A percentile compares a stretch with the other conserved stretches of the same genome.
These are phyloP conservation scores for Calvadosia cruxmelitensis DNA, from an alignment of 30 jellyfish, hydroid and myxozoan species.

Conservation along the genomic window DNA sequence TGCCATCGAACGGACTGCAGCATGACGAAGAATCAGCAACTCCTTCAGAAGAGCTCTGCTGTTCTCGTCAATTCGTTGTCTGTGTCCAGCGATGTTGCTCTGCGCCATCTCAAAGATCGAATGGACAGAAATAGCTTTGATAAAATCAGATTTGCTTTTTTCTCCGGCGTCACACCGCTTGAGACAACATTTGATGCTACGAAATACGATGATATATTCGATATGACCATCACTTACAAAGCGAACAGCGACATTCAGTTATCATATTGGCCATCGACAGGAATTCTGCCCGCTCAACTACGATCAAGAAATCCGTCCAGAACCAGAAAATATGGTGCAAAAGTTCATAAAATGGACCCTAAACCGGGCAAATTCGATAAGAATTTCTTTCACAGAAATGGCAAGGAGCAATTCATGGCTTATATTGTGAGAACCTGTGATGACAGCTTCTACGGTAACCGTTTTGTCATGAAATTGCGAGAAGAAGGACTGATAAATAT, in stretches of 20 bases:
- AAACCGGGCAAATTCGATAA: constrained; percentile 8
- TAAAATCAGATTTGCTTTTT: constrained; percentile 19
- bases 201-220: constrained; percentile 30
- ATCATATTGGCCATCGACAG: constrained; percentile 54
- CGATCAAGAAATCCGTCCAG: constrained; percentile 12
- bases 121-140: constrained; percentile 1
- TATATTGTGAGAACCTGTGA: constrained; percentile 23
- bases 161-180: constrained; percentile 36
- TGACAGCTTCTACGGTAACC: not conserved
- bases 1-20: not conserved
- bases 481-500: constrained; percentile 37
- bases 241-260: constrained; percentile 42
- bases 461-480: constrained; percentile 33
- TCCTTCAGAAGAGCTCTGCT: constrained; percentile 17
- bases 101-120: not conserved
- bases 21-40: not conserved
- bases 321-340: not conserved
- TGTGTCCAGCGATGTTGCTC: constrained; percentile 26
- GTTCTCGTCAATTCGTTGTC: constrained; percentile 34
- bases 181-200: constrained; percentile 23
- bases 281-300: constrained; percentile 34
- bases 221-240: constrained; percentile 34
- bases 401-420: constrained; percentile 35
- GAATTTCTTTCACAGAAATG: constrained; percentile 10
- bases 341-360: constrained; percentile 1